Base-by-base conservation (phyloP, 2,797 vertebrate species). In the Gorsachius magnificus region DNA sequence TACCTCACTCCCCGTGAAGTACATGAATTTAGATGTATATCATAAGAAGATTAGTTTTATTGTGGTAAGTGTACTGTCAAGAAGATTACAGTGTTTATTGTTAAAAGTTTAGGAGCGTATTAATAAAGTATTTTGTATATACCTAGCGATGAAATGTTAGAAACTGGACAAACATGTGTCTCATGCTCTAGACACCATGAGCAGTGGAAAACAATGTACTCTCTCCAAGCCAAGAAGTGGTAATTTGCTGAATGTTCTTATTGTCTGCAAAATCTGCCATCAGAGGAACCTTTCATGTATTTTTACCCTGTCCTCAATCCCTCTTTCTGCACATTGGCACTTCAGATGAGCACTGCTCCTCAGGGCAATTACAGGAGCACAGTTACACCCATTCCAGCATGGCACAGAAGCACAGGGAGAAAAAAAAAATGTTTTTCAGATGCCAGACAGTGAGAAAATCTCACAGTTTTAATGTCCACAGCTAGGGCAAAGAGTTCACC, bases 61-160 rank as follows among this genome's bases (percentile, higher is more conserved):
- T 61, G 31, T 24, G 18, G 35, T 33, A 41, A 45, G 13, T 7
- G 7, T 53, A 22, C 29, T 25, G 36, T 16, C 36, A 57, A 7
- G 13, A 86, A 43, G 17, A 58, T 20, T 13, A 48, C 16, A 78
- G 18, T 6, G 8, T 46, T 66, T 63, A 60, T 0, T 58, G 24
- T 19, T 48, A 12, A 66, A 66, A n/a, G 28, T 65, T 66, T n/a
- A 58, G 35, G 18, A 60, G 29, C 0, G 0, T 4, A 0, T 21
- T 19, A 33, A 13, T 26, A 63, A 31, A 21, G 14, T n/a, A 26
- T 28, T 80, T 50, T 80, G 6, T 11, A 29, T 35, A 9, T 10
- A 50, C 6, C 29, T 64, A 10, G 18, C 7, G 38, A 43, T 13
- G 5, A 70, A 89, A n/a, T 5, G 9, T 31, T 64, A 38, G 28